Conservation (phyloP, 2,888 invertebrate species). For the Macaria notata region DNA sequence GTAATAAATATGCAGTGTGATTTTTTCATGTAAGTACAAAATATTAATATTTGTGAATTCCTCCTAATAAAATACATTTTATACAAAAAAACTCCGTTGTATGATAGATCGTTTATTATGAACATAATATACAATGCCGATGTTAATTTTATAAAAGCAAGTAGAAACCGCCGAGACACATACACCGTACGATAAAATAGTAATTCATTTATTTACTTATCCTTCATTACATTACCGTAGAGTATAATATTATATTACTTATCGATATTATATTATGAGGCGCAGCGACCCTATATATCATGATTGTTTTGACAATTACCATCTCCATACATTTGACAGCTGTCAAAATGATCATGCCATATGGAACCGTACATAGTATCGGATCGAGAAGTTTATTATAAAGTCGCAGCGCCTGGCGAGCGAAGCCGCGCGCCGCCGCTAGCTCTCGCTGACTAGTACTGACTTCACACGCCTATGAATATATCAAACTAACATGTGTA, state of each 20-base stretch:
- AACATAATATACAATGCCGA: slow-evolving; percentile 80
- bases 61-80: neutral
- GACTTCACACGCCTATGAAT: neutral
- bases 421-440: neutral
- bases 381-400: no score
- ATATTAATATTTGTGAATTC: no score
- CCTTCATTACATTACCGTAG: slow-evolving; percentile 41
- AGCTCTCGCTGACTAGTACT: neutral
- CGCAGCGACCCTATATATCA: no score
- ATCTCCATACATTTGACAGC: no score
- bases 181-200: slow-evolving; percentile 68
- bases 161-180: slow-evolving; percentile 74
- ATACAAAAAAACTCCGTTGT: slow-evolving; percentile 41
- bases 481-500: no score
- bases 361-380: no score
- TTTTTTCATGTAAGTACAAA: no score
- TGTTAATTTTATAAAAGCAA: slow-evolving; percentile 79
- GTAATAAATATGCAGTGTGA: no score
- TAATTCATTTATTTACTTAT: slow-evolving; percentile 45
- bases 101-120: slow-evolving; percentile 75
- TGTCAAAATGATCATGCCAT: no score
- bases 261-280: no score
- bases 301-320: no score
- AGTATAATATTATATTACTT: slow-evolving; percentile 48
- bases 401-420: neutral